These are phyloP conservation scores for Botia kubotai DNA, from an alignment of 2,797 vertebrate genomes.

Conservation along the genomic window DNA sequence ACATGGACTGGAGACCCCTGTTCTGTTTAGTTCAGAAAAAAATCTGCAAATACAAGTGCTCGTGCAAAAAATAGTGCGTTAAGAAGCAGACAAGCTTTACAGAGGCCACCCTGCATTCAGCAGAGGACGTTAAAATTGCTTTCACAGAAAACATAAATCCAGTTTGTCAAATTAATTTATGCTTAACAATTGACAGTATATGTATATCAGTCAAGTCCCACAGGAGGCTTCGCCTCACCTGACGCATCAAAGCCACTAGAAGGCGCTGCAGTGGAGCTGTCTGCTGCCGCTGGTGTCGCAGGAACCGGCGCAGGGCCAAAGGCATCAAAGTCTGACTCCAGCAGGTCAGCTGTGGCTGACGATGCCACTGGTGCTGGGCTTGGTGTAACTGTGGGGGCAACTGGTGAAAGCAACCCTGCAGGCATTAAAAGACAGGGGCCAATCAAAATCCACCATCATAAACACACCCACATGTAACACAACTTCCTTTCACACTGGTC, in stretches of 20 bases:
- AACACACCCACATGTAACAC: neutral
- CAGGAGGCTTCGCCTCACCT: conserved; percentile 77
- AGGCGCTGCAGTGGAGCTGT: conserved; percentile 79
- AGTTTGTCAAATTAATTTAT: neutral
- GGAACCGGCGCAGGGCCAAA: conserved; percentile 75
- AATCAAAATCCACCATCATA: neutral
- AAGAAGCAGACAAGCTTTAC: conserved; percentile 37
- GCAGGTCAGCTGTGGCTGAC: conserved; percentile 84
- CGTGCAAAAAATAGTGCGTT: conserved; percentile 68
- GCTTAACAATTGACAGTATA: neutral
- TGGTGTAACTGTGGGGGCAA: conserved; percentile 64
- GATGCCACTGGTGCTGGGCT: conserved; percentile 72
- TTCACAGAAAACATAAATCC: too few species aligned
- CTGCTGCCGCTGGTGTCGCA: conserved; percentile 70
- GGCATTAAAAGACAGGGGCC: neutral
- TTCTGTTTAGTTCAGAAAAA: conserved; percentile 36
- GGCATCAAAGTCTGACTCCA: conserved; percentile 91
- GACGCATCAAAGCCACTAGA: conserved; percentile 89
- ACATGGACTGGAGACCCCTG: too few species aligned
- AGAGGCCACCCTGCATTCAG: neutral
- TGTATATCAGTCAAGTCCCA: neutral
- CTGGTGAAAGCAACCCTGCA: conserved; percentile 77
- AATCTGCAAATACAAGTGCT: conserved; percentile 53
- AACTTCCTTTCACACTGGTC: too few species aligned
- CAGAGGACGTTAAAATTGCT: neutral